Base-by-base conservation (phyloP, 2,888 invertebrate genomes). In the Brenthis ino region DNA sequence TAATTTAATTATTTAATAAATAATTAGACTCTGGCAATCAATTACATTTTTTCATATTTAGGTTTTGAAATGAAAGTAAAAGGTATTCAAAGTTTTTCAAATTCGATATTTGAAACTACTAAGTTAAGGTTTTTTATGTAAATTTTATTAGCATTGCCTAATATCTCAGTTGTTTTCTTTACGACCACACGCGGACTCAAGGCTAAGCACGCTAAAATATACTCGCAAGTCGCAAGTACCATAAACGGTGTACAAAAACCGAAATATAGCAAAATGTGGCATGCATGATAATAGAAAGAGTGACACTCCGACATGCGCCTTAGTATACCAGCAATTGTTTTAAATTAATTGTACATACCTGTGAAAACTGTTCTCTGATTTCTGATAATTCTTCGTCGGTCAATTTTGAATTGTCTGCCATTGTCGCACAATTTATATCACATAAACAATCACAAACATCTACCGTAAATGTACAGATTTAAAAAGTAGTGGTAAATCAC, bases 361-460 rank as follows among this genome's bases (percentile, higher is more conserved):
- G 94, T 79, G 94, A 93, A 84, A 96, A 96, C 84, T 96, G 96
- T 89, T 96, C 96, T 82, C 94, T 94, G 81, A 97, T 95, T 91
- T 97, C 97, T 73, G 94, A 90, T 79, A 94, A 94, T 91, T 96
- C 96, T 82, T 96, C 96, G 69, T 93, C 93, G 71, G 94, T 94
- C 82, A 95, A 87, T 87, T 93, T 94, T 76, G 93, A 88, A 85
- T 93, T 91, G 83, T 93, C 92, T 85, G 93, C 89, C 93, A 93
- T 93, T 76, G 83, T 88, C 82, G 82, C 86, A 81, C 80, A 80
- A 78, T 79, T 84, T 80, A 80, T 81, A 80, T 82, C 88, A 89
- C 87, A 87, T 85, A 85, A 88, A 86, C 83, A 83, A 84, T 84
- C 89, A 90, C 82, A 81, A 63, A 84, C 90, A 89, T 87, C 80